Evolutionary conservation across 2,888 invertebrate species (phyloP).

Genomic region (Lasioglossum marginatum): DNA sequence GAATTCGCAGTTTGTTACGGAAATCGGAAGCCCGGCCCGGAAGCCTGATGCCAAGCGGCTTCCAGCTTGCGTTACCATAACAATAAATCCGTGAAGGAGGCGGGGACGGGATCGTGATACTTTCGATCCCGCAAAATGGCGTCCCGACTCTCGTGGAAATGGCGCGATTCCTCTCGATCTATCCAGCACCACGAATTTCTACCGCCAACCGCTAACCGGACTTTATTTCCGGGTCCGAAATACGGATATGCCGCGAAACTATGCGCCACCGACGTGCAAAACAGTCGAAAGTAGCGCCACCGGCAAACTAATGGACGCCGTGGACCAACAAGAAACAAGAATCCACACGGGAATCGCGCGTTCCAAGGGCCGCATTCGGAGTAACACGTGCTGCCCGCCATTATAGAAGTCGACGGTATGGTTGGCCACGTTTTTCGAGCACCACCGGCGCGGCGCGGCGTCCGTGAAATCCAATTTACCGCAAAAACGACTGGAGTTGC

Average conservation of each 20-base stretch:
- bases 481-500: not conserved
- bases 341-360: constrained; percentile 16
- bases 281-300: constrained; percentile 22
- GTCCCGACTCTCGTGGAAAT: not conserved
- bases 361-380: constrained; percentile 34
- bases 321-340: constrained; percentile 36
- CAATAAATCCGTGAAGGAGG: constrained; percentile 75
- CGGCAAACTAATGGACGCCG: constrained; percentile 31
- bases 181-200: not conserved
- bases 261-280: constrained; percentile 17
- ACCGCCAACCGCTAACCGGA: not conserved
- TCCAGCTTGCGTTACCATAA: constrained; percentile 78
- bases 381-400: constrained; percentile 13
- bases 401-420: not conserved
- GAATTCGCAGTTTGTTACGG: constrained; percentile 76
- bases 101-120: constrained; percentile 61
- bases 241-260: constrained; percentile 8
- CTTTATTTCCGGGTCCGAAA: not conserved
- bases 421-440: not conserved
- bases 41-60: constrained; percentile 76
- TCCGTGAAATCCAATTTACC: not conserved
- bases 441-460: too few relatives aligned
- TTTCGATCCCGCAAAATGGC: constrained; percentile 72
- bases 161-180: constrained; percentile 10
- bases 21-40: constrained; percentile 73